Conservation (phyloP, 2,888 invertebrate species). For the Macaria liturata region DNA sequence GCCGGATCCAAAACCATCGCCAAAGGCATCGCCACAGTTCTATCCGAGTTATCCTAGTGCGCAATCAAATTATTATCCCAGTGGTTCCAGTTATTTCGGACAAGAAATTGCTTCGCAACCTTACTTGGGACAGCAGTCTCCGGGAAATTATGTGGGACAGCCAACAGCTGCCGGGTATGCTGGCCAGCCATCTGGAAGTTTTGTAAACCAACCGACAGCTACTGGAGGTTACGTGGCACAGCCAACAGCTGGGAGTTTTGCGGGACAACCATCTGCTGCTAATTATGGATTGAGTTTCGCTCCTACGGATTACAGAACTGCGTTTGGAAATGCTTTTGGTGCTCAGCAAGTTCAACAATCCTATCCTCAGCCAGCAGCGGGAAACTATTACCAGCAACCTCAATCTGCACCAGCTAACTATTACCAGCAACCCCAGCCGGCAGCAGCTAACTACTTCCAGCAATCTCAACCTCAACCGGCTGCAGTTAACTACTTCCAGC, state of each 20-base stretch:
- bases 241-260: no score
- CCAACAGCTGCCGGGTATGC: no score
- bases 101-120: constrained; percentile 9
- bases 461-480: constrained; percentile 2
- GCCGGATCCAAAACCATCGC: constrained; percentile 13
- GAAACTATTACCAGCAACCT: constrained; percentile 9
- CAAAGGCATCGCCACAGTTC: constrained; percentile 21
- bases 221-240: no score
- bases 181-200: no score
- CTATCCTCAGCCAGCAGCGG: constrained; percentile 8
- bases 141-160: no score
- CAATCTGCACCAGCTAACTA: not conserved
- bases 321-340: constrained; percentile 10
- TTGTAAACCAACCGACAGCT: no score
- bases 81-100: constrained; percentile 5
- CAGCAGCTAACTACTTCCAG: no score
- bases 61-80: constrained; percentile 5
- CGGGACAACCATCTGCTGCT: constrained; percentile 7
- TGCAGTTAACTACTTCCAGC: not conserved
- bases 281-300: constrained; percentile 5
- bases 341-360: constrained; percentile 1
- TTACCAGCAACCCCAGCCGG: not conserved
- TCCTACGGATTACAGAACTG: constrained; percentile 5
- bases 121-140: constrained; percentile 6
- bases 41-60: constrained; percentile 6